Percentiles rank a stretch among this genome's conserved stretches.
phyloP scores from a whole-genome alignment of 2,113 vertebrate genomes.

The Dasyornis broadbenti region DNA sequence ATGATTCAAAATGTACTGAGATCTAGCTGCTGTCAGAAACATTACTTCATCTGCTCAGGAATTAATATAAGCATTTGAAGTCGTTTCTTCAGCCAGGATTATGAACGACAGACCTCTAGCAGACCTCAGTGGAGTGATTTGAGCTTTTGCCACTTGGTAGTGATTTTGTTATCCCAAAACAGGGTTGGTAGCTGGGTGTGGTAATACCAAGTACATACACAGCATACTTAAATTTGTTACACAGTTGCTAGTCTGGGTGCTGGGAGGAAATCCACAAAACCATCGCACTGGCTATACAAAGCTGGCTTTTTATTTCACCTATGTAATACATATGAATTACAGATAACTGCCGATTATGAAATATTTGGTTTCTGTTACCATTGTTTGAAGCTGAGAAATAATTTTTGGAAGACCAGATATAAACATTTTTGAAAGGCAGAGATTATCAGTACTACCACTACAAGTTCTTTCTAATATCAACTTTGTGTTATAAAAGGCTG shows the following conservation, averaged over 20 bases:
- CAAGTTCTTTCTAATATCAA: neutral
- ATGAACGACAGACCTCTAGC: neutral
- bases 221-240: neutral
- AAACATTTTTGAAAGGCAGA: neutral
- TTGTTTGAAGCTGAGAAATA: neutral
- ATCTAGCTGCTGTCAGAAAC: neutral
- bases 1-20: neutral
- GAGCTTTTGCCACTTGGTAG: neutral
- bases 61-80: neutral
- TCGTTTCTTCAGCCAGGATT: neutral
- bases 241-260: neutral
- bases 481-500: neutral
- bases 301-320: neutral
- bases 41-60: neutral
- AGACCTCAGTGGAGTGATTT: neutral
- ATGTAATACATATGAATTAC: neutral
- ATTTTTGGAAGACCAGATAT: neutral
- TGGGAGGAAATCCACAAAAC: neutral
- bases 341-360: neutral
- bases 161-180: neutral
- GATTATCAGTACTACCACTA: neutral
- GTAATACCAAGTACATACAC: neutral
- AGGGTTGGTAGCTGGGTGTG: neutral
- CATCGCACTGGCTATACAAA: neutral
- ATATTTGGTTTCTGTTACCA: neutral